Percentiles rank a stretch among this genome's conserved stretches.
Conservation (phyloP, 2,113 vertebrate species). For the Lagopus leucura region DNA sequence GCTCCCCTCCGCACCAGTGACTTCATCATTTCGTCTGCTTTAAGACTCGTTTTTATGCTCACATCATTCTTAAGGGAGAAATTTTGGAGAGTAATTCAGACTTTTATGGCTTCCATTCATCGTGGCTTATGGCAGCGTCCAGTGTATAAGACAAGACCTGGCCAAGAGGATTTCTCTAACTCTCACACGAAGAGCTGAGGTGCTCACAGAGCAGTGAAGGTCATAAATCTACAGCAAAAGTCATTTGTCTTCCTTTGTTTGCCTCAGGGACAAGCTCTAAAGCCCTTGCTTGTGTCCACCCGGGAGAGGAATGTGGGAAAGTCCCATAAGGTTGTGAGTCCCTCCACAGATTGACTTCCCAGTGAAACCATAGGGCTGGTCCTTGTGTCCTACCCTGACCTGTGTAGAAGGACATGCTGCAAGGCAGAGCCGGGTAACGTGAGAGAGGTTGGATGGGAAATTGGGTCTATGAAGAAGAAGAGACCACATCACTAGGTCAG, state of each 20-base stretch:
- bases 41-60: not conserved
- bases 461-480: not conserved
- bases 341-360: not conserved
- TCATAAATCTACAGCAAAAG: not conserved
- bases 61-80: not conserved
- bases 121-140: not conserved
- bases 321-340: not conserved
- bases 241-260: fast-evolving
- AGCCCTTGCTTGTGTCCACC: not conserved
- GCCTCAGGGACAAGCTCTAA: not conserved
- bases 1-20: not conserved
- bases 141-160: not conserved
- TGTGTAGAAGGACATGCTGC: fast-evolving
- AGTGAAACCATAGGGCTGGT: not conserved
- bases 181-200: not conserved
- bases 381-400: not conserved
- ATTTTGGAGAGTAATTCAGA: not conserved
- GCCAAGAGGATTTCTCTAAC: fast-evolving
- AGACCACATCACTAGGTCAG: not conserved
- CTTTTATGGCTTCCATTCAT: not conserved
- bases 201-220: not conserved
- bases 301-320: not conserved
- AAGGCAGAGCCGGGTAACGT: not conserved
- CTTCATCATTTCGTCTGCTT: not conserved
- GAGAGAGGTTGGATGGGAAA: not conserved